Base-by-base conservation (phyloP, 1,140 invertebrate species). In the Drosophila subpulchrella region DNA sequence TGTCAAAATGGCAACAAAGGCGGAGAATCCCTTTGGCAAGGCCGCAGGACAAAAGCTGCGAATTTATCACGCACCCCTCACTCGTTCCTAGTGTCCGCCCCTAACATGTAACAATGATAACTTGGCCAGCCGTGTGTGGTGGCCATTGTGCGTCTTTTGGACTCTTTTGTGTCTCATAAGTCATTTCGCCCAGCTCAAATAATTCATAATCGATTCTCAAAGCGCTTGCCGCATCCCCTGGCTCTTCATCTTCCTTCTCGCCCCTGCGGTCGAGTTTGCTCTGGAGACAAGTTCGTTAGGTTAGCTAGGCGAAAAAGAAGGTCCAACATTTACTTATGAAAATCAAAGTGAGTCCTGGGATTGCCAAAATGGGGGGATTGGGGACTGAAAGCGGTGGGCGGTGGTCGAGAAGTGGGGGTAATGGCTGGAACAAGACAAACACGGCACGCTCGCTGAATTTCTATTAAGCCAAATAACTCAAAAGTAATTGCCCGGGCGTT, bases 151-250 rank as follows among this genome's bases (percentile, higher is more conserved):
- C 54, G 55, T 63, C 57, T 44, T 47, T 75, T 82, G 75, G 71
- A 67, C 68, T 79, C 46, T 53, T 56, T 59, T 65, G 72, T 75
- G 81, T 91, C 89, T 91, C 84, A 86, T 86, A 91, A 91, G 89
- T 91, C 89, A 91, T 91, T 91, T 83, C 80, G 77, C 57, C 36
- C 75, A 85, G 81, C 81, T 91, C 84, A 86, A 91, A 91, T 91
- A 91, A 91, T 90, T 91, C 89, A 91, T 90, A 91, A 91, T 91
- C 89, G 90, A 91, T 91, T 90, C 78, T 71, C 56, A 74, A 53
- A 56, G 46, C 75, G 58, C 53, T 42, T 58, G 44, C 11, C 24
- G 42, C 30, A 15, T 58, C 55, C 41, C 54, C 39, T 30, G 39
- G 10, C 48, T 71, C 66, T 66, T 54, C 15, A n/a, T 12, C n/a